Evolutionary conservation across 1,140 invertebrate genomes (phyloP).

Genomic region (Drosophila prosaltans): DNA sequence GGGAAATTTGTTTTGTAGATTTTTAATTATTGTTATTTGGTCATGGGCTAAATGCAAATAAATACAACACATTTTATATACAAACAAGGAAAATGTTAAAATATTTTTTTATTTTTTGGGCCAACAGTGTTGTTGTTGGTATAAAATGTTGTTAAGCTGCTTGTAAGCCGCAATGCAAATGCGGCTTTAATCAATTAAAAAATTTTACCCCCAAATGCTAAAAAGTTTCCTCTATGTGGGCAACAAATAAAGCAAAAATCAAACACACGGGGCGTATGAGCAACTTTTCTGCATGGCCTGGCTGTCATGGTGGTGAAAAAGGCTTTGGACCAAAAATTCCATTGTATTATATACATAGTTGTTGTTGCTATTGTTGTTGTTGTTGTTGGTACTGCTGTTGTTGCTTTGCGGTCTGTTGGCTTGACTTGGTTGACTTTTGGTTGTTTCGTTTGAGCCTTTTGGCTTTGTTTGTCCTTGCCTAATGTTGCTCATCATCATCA

Average conservation of each 20-base stretch:
- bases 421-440: constrained; percentile 74
- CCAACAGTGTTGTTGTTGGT: background rate
- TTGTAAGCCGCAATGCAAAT: constrained; percentile 78
- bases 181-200: constrained; percentile 81
- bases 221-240: constrained; percentile 56
- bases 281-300: constrained; percentile 56
- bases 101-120: background rate
- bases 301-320: constrained; percentile 50
- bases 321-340: constrained; percentile 68
- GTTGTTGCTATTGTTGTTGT: constrained; percentile 18
- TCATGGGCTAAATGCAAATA: constrained; percentile 44
- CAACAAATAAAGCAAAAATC: constrained; percentile 61
- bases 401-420: constrained; percentile 71
- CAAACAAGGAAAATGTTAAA: constrained; percentile 34
- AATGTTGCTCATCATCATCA: constrained; percentile 75
- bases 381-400: constrained; percentile 26
- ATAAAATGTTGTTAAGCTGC: constrained; percentile 62
- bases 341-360: constrained; percentile 13
- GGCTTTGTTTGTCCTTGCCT: constrained; percentile 78
- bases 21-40: constrained; percentile 55
- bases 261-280: constrained; percentile 63
- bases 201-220: constrained; percentile 54
- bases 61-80: constrained; percentile 33
- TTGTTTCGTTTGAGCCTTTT: constrained; percentile 69
- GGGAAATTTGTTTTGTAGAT: constrained; percentile 28